Percentiles rank a stretch among this genome's conserved stretches.
These are phyloP conservation scores for Harpagifer antarcticus DNA, from an alignment of 2,797 vertebrate genomes.

Conservation along the genomic window DNA sequence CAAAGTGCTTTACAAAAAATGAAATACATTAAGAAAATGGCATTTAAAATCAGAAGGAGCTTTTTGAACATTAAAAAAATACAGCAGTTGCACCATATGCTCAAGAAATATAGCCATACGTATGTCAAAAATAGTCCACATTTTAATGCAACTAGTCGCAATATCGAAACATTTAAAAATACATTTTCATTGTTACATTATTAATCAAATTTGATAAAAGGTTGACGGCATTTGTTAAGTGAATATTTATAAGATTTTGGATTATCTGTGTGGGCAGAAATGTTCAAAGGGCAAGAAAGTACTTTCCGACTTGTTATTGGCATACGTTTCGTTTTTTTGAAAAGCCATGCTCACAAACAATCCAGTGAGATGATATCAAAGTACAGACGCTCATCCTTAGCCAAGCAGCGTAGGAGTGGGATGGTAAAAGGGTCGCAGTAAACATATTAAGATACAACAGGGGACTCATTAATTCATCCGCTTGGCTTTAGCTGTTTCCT, in stretches of 20 bases:
- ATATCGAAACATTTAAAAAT: neutral
- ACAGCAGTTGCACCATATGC: neutral
- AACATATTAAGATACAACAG: constrained; percentile 63
- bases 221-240: neutral
- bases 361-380: constrained; percentile 14
- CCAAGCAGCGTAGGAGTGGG: neutral
- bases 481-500: constrained; percentile 65
- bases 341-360: neutral
- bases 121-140: neutral
- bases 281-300: neutral
- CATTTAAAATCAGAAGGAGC: no score
- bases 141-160: neutral
- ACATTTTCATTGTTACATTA: neutral
- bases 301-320: neutral
- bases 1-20: no score
- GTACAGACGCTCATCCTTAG: constrained; percentile 8
- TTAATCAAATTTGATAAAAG: neutral
- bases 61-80: no score
- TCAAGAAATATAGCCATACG: neutral
- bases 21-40: no score
- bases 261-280: neutral
- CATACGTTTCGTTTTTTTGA: constrained; percentile 7
- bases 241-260: neutral
- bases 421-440: constrained; percentile 19
- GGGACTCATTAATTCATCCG: constrained; percentile 70